phyloP scores from a whole-genome alignment of 2,888 invertebrate genomes.

The Agrypnus murinus region DNA sequence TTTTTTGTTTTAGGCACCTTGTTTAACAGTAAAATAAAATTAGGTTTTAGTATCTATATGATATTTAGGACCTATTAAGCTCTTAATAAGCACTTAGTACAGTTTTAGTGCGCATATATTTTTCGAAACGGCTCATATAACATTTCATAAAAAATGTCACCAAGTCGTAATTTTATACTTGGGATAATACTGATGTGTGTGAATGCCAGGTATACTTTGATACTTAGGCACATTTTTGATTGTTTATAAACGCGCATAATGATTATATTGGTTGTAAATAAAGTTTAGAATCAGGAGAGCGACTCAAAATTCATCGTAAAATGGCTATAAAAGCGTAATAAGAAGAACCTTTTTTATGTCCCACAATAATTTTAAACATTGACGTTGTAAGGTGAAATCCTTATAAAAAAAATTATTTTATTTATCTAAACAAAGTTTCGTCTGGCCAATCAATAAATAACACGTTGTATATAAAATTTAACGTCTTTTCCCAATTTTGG shows the following conservation, averaged over 20 bases:
- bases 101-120: constrained; percentile 54
- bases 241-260: constrained; percentile 48
- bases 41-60: constrained; percentile 48
- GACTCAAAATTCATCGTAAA: constrained; percentile 48
- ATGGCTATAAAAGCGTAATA: constrained; percentile 40
- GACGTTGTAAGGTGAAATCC: constrained; percentile 25
- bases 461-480: background rate
- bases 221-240: constrained; percentile 40
- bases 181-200: constrained; percentile 26
- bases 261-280: constrained; percentile 50
- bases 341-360: constrained; percentile 34
- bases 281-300: constrained; percentile 40
- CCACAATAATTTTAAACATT: constrained; percentile 31
- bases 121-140: constrained; percentile 52
- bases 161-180: constrained; percentile 44
- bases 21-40: constrained; percentile 45
- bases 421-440: no score
- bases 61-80: constrained; percentile 53
- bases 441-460: no score
- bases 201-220: constrained; percentile 33
- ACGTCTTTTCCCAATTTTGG: background rate
- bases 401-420: background rate
- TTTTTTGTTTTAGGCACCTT: constrained; percentile 29
- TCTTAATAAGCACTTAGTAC: constrained; percentile 56
- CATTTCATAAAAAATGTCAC: constrained; percentile 55